Base-by-base conservation (phyloP, 2,888 invertebrate genomes). In the Heteromyza rotundicornis region DNA sequence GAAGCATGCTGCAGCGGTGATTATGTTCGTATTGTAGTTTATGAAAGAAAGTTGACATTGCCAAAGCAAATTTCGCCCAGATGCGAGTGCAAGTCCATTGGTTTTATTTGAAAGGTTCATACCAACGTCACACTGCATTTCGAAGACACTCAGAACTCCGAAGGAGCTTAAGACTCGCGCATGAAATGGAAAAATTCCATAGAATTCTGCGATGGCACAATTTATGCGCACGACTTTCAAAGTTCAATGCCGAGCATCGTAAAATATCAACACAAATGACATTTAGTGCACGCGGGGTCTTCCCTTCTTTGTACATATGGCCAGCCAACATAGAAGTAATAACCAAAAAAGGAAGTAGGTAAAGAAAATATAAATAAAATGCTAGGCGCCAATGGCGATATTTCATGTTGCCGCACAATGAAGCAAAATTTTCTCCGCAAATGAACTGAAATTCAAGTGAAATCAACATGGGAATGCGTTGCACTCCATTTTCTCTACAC, bases 191-290 rank as follows among this genome's bases (percentile, higher is more conserved):
- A 12, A 16, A 22, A 19, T 44, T 19, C 5, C 12, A 19, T 49
- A 22, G 52, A 22, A 27, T 27, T 44, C 35, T 49, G 35, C 24
- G 54, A 51, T 22, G 44, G 57, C 57, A 22, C 57, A 77, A 79
- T 78, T 78, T 75, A 78, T 79, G 78, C 69, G 68, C 70, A 67
- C 67, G 66, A 73, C 67, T 71, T 64, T 62, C 69, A 72, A 71
- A 75, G 79, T 80, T 78, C 80, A 79, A 73, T 76, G 74, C 68
- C 66, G 72, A 72, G 63, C 64, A 72, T 75, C 78, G 78, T 79
- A 79, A 79, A 79, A 69, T 74, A 79, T 70, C 65, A 68, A 67
- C 32, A 20, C 47, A 69, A 68, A 72, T 68, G 74, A 66, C 74
- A 74, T 57, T 55, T 52, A n/a, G 12, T 35, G 22, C 36, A 60